These are phyloP conservation scores for Hypomecis punctinalis DNA, from an alignment of 2,888 invertebrate species.

Conservation along the genomic window DNA sequence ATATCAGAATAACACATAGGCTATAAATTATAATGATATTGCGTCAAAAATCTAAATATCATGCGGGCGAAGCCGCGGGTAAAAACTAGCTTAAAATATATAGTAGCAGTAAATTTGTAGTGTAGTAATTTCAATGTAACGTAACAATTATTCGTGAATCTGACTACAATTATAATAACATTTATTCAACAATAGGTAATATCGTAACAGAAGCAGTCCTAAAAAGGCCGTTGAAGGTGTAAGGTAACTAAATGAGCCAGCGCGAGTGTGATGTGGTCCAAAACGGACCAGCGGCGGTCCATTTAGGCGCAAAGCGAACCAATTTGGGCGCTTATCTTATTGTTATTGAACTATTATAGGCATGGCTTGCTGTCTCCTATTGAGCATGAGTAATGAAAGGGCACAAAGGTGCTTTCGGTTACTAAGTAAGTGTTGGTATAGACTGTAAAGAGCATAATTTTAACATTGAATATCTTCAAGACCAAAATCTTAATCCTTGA, in stretches of 20 bases:
- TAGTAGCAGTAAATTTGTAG: too few relatives aligned
- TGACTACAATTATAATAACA: constrained; percentile 8
- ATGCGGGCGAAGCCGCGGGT: too few relatives aligned
- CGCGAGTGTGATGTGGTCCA: constrained; percentile 40
- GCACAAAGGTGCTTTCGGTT: constrained; percentile 18
- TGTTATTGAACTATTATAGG: constrained; percentile 38
- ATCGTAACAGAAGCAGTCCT: constrained; percentile 30
- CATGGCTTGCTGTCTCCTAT: constrained; percentile 24
- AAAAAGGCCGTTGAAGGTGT: constrained; percentile 37
- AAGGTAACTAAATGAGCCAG: constrained; percentile 29
- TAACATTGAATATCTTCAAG: too few relatives aligned
- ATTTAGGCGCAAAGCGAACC: constrained; percentile 36
- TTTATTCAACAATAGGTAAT: constrained; percentile 36
- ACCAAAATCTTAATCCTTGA: too few relatives aligned
- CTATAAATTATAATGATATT: too few relatives aligned
- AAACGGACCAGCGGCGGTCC: constrained; percentile 29
- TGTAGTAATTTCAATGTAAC: too few relatives aligned
- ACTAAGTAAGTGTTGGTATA: neutral
- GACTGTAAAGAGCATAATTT: too few relatives aligned
- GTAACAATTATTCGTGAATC: neutral
- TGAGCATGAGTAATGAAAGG: constrained; percentile 32
- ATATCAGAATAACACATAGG: too few relatives aligned
- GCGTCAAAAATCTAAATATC: too few relatives aligned
- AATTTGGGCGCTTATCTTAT: constrained; percentile 41
- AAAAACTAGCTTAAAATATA: too few relatives aligned